Evolutionary conservation across 2,888 invertebrate species (phyloP), one percentile per base, ranked within the genome.

Genomic region (Machimus rusticus): DNA sequence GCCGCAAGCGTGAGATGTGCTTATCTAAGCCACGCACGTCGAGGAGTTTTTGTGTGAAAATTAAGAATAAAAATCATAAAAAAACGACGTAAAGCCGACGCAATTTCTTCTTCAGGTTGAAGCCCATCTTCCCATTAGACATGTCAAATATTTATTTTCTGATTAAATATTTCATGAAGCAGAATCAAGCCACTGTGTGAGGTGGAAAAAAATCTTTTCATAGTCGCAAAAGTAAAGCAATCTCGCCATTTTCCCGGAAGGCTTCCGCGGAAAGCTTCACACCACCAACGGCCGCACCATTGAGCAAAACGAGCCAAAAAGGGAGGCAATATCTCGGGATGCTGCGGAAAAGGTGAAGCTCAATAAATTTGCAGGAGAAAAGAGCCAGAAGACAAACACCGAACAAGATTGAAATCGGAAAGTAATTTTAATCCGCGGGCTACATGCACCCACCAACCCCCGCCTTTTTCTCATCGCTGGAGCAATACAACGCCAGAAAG

Each of bases 371-470:
- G 86, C 31, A 14, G 57, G 81, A 81, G 81, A 86, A 76, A 86
- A 82, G 34, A 86, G 81, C n/a, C 74, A 79, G 57, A 86, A 74
- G 51, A 87, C 37, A 81, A 88, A 82, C 74, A 74, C 74, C 46
- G 51, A 86, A 81, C 78, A 74, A 74, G 51, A 76, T 78, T 55
- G 74, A 87, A 46, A 85, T 87, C 76, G 81, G 81, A 81, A 87
- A 86, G 86, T 81, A 79, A 86, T 87, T 86, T 77, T 86, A 87
- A 78, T 87, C 79, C 86, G 87, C 79, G 86, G 66, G 37, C 57
- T 66, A 57, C 82, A 82, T 57, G 82, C 82, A 51, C 57, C 43
- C 43, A 82, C 79, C 79, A 31, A 82, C 39, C 82, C n/a, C n/a
- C n/a, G n/a, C n/a, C n/a, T n/a, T 82, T 55, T 37, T 37, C 76